A percentile compares a stretch with the other conserved stretches of the same genome.
Evolutionary conservation across 2,888 invertebrate genomes (phyloP).

Genomic region (Chrysolina oricalcia): DNA sequence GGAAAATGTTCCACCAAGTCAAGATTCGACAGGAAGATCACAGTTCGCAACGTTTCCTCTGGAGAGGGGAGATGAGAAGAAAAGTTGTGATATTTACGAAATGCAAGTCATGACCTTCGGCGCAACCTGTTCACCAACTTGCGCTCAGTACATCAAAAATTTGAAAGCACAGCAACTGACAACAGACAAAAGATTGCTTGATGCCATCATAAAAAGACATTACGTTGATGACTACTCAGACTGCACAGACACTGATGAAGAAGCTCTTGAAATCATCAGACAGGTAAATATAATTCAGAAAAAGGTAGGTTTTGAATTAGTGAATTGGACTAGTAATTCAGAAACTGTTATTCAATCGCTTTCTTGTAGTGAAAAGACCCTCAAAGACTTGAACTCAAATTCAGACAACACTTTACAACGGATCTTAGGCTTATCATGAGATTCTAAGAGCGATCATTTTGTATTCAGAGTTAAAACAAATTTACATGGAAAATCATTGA

Average conservation of each 20-base stretch:
- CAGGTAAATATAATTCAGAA: no score
- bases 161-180: not conserved
- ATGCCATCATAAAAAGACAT: not conserved
- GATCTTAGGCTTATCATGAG: no score
- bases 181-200: not conserved
- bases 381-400: not conserved
- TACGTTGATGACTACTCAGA: not conserved
- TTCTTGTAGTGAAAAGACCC: not conserved
- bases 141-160: conserved; percentile 5
- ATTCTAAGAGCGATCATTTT: no score
- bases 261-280: no score
- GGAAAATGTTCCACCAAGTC: no score
- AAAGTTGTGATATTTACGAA: not conserved
- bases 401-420: not conserved
- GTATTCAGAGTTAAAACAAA: no score
- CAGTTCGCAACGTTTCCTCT: not conserved
- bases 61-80: not conserved
- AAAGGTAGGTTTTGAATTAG: no score
- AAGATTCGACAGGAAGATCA: not conserved
- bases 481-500: no score
- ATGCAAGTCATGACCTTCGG: conserved; percentile 24
- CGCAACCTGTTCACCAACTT: conserved; percentile 18
- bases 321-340: no score
- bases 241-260: no score
- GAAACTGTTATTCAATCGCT: no score